phyloP scores from a whole-genome alignment of 1,140 invertebrate species.

The Ceratosolen solmsi region DNA sequence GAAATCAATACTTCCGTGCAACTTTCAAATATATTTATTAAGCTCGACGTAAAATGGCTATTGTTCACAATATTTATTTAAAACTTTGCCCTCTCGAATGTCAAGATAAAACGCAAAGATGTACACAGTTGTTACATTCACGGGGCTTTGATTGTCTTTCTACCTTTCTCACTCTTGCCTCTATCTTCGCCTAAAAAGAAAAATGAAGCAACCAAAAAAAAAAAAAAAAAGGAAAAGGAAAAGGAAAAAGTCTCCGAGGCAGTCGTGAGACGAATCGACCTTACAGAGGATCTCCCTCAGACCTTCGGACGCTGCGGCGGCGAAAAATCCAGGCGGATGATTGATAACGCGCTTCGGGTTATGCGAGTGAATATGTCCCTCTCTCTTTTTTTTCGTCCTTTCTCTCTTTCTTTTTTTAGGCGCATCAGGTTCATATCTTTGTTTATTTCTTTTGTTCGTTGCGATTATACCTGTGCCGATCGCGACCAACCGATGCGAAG shows the following conservation, averaged over 20 bases:
- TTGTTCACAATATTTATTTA: slow-evolving; percentile 44
- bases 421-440: slow-evolving; percentile 21
- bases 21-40: too few relatives aligned
- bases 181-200: background rate
- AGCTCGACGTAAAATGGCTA: too few relatives aligned
- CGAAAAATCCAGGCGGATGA: slow-evolving; percentile 43
- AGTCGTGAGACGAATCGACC: slow-evolving; percentile 44
- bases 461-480: slow-evolving; percentile 35
- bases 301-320: slow-evolving; percentile 2
- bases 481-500: background rate
- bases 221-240: background rate
- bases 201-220: slow-evolving; percentile 15
- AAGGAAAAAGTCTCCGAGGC: background rate
- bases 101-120: slow-evolving; percentile 4
- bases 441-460: background rate
- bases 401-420: slow-evolving; percentile 1
- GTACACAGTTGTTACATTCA: background rate
- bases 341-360: slow-evolving; percentile 50
- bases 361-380: slow-evolving; percentile 31
- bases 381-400: background rate
- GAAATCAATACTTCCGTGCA: too few relatives aligned
- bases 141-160: background rate
- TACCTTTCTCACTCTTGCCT: background rate
- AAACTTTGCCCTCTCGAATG: background rate
- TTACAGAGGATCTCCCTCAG: slow-evolving; percentile 23